phyloP scores from a whole-genome alignment of 2,888 invertebrate genomes.

The Fragum sueziense region DNA sequence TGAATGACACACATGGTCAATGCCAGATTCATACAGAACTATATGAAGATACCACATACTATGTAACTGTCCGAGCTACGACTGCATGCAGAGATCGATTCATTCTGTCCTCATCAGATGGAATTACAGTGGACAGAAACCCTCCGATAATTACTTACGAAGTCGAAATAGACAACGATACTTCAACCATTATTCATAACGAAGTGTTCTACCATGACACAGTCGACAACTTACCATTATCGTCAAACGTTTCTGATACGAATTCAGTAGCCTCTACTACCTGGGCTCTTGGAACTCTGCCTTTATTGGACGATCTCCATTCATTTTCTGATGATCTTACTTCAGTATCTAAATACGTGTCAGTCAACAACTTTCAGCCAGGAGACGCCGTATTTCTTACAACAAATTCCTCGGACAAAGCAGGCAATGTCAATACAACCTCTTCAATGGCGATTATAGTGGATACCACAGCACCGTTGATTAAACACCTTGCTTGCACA shows the following conservation, averaged over 20 bases:
- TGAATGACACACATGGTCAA: constrained; percentile 64
- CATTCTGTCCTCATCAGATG: constrained; percentile 69
- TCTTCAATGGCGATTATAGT: constrained; percentile 58
- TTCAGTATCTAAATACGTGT: constrained; percentile 31
- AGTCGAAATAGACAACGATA: constrained; percentile 39
- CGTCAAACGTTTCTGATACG: constrained; percentile 53
- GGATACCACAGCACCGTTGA: constrained; percentile 58
- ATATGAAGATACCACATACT: constrained; percentile 64
- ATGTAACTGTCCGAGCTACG: constrained; percentile 65
- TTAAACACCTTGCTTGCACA: constrained; percentile 56
- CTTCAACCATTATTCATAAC: constrained; percentile 10
- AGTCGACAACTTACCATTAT: constrained; percentile 44
- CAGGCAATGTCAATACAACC: constrained; percentile 52
- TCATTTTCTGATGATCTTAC: constrained; percentile 35
- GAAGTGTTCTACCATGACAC: constrained; percentile 51
- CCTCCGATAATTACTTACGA: constrained; percentile 53
- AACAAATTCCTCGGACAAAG: constrained; percentile 54
- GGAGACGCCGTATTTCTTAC: constrained; percentile 61
- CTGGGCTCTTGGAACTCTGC: constrained; percentile 49
- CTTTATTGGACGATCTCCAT: constrained; percentile 36
- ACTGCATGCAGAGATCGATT: constrained; percentile 69
- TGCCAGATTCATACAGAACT: constrained; percentile 65
- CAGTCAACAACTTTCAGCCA: constrained; percentile 27
- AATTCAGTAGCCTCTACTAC: constrained; percentile 28
- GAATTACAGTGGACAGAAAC: constrained; percentile 64